Evolutionary conservation across 64 coral and sea anemone genomes (phyloP).

Genomic region (Anthopleura sola): DNA sequence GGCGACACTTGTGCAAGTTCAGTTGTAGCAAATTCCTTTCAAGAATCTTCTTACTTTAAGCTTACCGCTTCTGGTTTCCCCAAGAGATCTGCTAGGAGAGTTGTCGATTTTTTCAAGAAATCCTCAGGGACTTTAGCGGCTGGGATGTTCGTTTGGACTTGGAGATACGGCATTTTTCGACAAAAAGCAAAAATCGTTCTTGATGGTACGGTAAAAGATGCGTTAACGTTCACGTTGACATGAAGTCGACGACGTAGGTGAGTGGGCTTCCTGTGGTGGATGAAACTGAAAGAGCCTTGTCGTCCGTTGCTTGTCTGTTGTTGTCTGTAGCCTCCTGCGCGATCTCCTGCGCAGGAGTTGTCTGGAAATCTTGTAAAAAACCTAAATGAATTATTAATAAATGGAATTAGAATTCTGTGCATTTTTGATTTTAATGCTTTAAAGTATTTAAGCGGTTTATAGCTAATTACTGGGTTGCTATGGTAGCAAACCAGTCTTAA

Average conservation of each 20-base stretch:
- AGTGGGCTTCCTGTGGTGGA: background rate
- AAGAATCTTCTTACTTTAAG: background rate
- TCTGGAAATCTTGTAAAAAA: too few species aligned
- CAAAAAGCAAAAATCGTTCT: background rate
- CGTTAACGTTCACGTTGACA: background rate
- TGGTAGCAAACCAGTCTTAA: too few species aligned
- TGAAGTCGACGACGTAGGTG: background rate
- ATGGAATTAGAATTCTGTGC: too few species aligned
- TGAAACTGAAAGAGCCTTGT: background rate
- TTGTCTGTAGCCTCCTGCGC: too few species aligned
- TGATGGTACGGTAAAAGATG: background rate
- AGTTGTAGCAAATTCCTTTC: background rate
- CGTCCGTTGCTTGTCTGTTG: too few species aligned
- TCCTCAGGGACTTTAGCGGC: slow-evolving; percentile 52
- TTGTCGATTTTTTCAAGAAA: slow-evolving; percentile 60
- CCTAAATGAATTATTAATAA: too few species aligned
- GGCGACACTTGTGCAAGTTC: too few species aligned
- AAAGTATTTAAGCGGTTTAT: too few species aligned
- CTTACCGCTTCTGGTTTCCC: slow-evolving; percentile 68
- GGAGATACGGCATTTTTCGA: slow-evolving; percentile 4
- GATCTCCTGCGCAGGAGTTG: too few species aligned
- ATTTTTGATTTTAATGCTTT: too few species aligned
- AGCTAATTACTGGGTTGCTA: too few species aligned
- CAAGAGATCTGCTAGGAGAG: slow-evolving; percentile 38
- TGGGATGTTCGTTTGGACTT: slow-evolving; percentile 25